Conservation (phyloP, 2,888 invertebrate genomes). For the Myathropa florea region DNA sequence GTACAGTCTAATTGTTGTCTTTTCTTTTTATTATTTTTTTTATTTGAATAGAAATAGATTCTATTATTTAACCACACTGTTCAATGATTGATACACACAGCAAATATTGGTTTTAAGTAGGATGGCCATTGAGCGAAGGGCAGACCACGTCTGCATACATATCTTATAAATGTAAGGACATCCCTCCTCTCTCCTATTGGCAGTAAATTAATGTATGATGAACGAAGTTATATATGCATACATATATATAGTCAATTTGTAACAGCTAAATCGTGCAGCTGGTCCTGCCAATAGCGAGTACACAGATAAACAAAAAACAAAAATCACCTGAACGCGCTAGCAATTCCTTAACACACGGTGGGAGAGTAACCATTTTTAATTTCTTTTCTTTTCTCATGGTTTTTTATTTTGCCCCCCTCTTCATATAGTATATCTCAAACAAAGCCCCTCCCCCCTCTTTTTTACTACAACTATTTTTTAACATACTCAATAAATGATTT, state of each 20-base stretch:
- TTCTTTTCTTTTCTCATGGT: background rate
- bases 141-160: conserved; percentile 43
- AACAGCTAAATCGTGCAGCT: conserved; percentile 58
- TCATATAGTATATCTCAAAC: background rate
- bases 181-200: conserved; percentile 46
- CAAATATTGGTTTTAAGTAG: background rate
- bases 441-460: background rate
- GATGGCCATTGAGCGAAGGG: conserved; percentile 20
- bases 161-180: conserved; percentile 57
- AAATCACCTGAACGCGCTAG: background rate
- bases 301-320: conserved; percentile 16
- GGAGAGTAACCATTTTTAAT: background rate
- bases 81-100: background rate
- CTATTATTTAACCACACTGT: conserved; percentile 6
- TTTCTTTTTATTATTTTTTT: conserved; percentile 21
- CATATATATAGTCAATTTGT: conserved; percentile 63
- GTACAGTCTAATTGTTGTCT: conserved; percentile 65
- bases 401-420: background rate
- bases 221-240: conserved; percentile 12
- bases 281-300: conserved; percentile 50
- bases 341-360: conserved; percentile 1
- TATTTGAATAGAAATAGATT: conserved; percentile 1
- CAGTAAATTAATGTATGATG: conserved; percentile 44
- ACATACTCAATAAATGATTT: conserved; percentile 42
- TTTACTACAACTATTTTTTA: conserved; percentile 26